Conservation (phyloP, 2,888 invertebrate genomes). For the Tachystola acroxantha region DNA sequence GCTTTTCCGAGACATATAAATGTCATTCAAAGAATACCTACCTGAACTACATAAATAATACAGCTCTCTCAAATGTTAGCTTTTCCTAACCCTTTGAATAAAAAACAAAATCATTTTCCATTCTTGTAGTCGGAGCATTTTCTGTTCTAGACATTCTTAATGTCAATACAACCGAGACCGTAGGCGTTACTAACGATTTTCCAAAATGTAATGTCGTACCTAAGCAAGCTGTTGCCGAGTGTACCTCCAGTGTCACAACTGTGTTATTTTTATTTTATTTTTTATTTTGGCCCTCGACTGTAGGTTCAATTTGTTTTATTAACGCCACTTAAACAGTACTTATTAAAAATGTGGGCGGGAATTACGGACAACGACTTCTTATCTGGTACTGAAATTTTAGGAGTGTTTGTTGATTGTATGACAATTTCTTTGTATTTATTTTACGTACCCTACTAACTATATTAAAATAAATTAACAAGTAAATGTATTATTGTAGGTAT, state of each 20-base stretch:
- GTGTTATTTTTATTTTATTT: constrained; percentile 46
- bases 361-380: constrained; percentile 25
- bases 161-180: constrained; percentile 14
- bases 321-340: constrained; percentile 66
- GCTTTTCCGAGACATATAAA: no score
- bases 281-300: constrained; percentile 25
- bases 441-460: no score
- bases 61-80: no score
- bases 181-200: constrained; percentile 70
- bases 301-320: constrained; percentile 60
- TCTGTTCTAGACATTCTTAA: constrained; percentile 5
- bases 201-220: constrained; percentile 53
- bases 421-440: no score
- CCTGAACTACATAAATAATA: no score
- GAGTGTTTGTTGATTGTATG: neutral
- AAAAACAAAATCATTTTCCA: no score
- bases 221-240: constrained; percentile 41
- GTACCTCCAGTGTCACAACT: constrained; percentile 36
- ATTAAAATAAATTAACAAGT: no score
- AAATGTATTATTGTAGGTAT: no score
- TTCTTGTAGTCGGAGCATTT: no score
- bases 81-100: no score
- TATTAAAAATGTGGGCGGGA: constrained; percentile 67
- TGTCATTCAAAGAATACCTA: no score
- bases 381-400: constrained; percentile 17